These are phyloP conservation scores for Gerosis bhagava DNA, from an alignment of 2,888 invertebrate species.

Conservation along the genomic window DNA sequence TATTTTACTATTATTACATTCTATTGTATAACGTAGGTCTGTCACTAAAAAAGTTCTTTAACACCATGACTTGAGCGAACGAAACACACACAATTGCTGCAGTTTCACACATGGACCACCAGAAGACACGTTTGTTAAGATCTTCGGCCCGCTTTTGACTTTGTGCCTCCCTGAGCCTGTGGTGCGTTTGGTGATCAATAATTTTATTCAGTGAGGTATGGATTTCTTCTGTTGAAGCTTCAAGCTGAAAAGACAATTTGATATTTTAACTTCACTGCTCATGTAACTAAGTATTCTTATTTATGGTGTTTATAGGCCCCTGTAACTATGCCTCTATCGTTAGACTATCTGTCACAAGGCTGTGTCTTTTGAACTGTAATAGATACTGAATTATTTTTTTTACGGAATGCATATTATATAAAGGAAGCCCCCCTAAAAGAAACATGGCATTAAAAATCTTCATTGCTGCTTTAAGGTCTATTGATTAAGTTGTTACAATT, in stretches of 20 bases:
- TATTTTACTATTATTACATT: constrained; percentile 62
- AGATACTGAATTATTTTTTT: too few relatives aligned
- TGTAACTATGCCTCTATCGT: too few relatives aligned
- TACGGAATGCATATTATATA: too few relatives aligned
- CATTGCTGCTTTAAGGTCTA: too few relatives aligned
- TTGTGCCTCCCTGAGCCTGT: constrained; percentile 96
- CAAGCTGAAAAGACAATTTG: constrained; percentile 94
- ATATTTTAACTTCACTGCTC: too few relatives aligned
- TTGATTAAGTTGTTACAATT: too few relatives aligned
- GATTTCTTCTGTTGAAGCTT: constrained; percentile 94
- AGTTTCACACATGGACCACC: constrained; percentile 97
- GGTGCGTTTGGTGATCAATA: constrained; percentile 98
- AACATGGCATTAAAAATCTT: too few relatives aligned
- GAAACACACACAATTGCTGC: constrained; percentile 91
- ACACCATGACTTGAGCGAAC: constrained; percentile 94
- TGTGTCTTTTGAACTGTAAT: too few relatives aligned
- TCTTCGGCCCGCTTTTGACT: constrained; percentile 98
- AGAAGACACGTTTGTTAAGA: constrained; percentile 95
- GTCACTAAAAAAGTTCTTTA: constrained; percentile 94
- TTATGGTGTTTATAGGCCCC: too few relatives aligned
- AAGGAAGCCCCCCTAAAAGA: too few relatives aligned
- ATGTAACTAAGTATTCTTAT: too few relatives aligned
- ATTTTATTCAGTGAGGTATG: constrained; percentile 95
- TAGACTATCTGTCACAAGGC: too few relatives aligned
- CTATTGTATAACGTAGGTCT: constrained; percentile 70